A percentile compares a stretch with the other conserved stretches of the same genome.
Evolutionary conservation across 2,797 vertebrate genomes (phyloP).

Genomic region (Tinamus major): DNA sequence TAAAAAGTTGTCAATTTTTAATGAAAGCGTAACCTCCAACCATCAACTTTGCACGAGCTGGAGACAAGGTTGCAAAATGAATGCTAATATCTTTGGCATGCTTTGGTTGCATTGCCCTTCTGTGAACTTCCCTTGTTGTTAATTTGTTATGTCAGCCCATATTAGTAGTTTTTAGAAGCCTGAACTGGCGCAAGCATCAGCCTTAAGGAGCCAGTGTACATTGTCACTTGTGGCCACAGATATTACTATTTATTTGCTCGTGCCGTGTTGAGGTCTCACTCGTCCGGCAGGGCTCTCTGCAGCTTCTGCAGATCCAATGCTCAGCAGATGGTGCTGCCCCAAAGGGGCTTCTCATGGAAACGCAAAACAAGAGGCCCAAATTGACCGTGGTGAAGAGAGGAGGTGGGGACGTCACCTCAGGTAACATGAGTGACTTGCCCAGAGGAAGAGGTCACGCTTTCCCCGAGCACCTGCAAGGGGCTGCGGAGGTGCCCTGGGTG

Average conservation of each 20-base stretch:
- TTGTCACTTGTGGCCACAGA: neutral
- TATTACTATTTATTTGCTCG: constrained; percentile 24
- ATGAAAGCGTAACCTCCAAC: constrained; percentile 82
- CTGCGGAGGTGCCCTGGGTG: neutral
- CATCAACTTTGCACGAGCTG: constrained; percentile 77
- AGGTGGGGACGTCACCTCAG: neutral
- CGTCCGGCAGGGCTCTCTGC: neutral
- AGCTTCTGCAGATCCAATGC: neutral
- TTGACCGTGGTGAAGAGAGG: neutral
- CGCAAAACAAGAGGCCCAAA: constrained; percentile 26
- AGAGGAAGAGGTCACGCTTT: neutral
- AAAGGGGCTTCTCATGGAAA: neutral
- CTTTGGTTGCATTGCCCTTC: constrained; percentile 75
- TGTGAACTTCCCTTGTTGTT: constrained; percentile 78
- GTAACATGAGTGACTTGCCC: neutral
- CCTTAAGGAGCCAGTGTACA: constrained; percentile 34
- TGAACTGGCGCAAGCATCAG: constrained; percentile 62
- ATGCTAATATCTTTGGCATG: constrained; percentile 78
- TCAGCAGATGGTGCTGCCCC: constrained; percentile 40
- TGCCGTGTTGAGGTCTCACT: neutral
- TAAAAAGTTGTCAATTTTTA: constrained; percentile 84
- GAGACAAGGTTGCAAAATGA: constrained; percentile 72
- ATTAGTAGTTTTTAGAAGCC: constrained; percentile 74
- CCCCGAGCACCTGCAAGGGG: neutral
- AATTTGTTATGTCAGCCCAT: constrained; percentile 79